Evolutionary conservation across 2,113 vertebrate species (phyloP).

Genomic region (Anolis sagrei): DNA sequence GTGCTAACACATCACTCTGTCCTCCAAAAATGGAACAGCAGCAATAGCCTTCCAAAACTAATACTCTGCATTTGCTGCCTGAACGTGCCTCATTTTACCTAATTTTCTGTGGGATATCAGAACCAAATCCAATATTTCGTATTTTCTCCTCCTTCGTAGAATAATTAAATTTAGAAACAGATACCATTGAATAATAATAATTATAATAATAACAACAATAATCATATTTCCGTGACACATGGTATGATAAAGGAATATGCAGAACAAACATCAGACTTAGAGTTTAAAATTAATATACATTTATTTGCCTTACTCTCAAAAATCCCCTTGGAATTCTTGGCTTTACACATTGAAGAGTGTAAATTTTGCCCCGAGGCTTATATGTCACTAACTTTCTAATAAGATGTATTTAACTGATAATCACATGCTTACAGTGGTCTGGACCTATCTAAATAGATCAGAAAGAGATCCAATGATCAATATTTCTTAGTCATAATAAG

Average conservation of each 20-base stretch:
- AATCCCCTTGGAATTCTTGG: conserved; percentile 33
- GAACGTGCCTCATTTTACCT: no score
- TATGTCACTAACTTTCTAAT: conserved; percentile 52
- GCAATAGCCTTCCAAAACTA: no score
- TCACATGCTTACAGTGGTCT: conserved; percentile 43
- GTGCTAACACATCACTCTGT: no score
- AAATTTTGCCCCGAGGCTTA: conserved; percentile 53
- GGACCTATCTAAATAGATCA: conserved; percentile 54
- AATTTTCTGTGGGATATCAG: no score
- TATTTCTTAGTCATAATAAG: conserved; percentile 54
- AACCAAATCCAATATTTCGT: neutral
- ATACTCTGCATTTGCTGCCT: no score
- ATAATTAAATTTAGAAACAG: neutral
- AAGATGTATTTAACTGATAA: conserved; percentile 61
- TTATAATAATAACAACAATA: neutral
- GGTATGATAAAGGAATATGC: conserved; percentile 26
- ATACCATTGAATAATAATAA: neutral
- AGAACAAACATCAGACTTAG: neutral
- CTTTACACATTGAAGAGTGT: conserved; percentile 57
- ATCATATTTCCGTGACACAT: no score
- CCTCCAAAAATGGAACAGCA: no score
- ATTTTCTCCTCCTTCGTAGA: neutral
- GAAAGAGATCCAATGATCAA: conserved; percentile 56
- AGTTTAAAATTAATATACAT: conserved; percentile 33
- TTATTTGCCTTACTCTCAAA: conserved; percentile 30